A percentile compares a stretch with the other conserved stretches of the same genome.
These are phyloP conservation scores for Polymixis flavicincta DNA, from an alignment of 2,888 invertebrate species.

Conservation along the genomic window DNA sequence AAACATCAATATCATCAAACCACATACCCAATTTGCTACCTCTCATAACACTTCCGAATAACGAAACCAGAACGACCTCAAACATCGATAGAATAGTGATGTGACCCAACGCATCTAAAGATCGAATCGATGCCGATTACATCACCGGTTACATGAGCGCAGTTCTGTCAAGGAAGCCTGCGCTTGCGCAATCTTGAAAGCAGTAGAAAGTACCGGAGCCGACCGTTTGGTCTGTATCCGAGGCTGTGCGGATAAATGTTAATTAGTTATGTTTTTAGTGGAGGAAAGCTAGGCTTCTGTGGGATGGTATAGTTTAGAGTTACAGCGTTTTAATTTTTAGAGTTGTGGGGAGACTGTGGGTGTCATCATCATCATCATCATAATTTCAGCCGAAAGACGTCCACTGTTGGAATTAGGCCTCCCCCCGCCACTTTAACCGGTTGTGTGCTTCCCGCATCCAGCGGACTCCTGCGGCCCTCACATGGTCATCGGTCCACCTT, in stretches of 20 bases:
- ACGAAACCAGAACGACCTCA: constrained; percentile 39
- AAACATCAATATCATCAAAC: neutral
- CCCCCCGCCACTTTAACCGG: too few species aligned
- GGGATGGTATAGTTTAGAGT: neutral
- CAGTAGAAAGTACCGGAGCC: constrained; percentile 57
- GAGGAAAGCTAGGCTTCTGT: neutral
- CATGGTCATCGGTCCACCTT: too few species aligned
- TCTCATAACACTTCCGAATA: neutral
- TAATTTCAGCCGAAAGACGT: too few species aligned
- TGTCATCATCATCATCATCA: too few species aligned
- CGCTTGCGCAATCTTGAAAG: constrained; percentile 65
- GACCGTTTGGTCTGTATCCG: constrained; percentile 37
- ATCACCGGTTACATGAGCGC: constrained; percentile 65
- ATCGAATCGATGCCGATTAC: constrained; percentile 58
- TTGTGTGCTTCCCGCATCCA: too few species aligned
- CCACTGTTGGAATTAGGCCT: too few species aligned
- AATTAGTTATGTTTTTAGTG: constrained; percentile 51
- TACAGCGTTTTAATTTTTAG: too few species aligned
- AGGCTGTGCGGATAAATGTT: constrained; percentile 46
- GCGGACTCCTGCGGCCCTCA: too few species aligned
- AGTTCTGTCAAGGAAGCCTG: constrained; percentile 63
- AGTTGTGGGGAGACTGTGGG: too few species aligned
- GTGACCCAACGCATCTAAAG: constrained; percentile 56
- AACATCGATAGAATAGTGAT: constrained; percentile 44
- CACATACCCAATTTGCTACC: constrained; percentile 8